Conservation (phyloP, 1,140 invertebrate species). For the Chionoecetes opilio region DNA sequence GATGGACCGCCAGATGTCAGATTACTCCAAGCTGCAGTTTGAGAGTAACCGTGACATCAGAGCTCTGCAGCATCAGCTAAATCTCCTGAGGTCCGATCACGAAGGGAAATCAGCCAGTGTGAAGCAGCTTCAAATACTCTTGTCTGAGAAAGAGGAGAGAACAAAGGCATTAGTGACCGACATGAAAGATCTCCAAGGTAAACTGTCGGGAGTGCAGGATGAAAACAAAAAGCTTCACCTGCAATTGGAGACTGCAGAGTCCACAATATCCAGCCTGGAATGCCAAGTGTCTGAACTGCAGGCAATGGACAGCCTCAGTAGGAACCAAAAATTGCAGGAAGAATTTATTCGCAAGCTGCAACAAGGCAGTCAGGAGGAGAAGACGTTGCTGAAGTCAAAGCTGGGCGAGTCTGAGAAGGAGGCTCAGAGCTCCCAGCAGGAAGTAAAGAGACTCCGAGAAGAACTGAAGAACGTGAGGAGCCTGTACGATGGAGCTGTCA, state of each 20-base stretch:
- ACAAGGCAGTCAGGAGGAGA: conserved; percentile 69
- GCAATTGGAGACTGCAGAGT: conserved; percentile 73
- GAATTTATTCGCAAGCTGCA: conserved; percentile 75
- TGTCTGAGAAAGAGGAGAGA: conserved; percentile 74
- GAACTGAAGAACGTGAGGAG: conserved; percentile 68
- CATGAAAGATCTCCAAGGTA: conserved; percentile 54
- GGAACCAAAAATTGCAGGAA: conserved; percentile 75
- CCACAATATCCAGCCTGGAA: conserved; percentile 75
- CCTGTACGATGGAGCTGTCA: conserved; percentile 63
- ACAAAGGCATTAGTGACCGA: conserved; percentile 64
- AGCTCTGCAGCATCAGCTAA: conserved; percentile 74
- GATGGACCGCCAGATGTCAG: conserved; percentile 69
- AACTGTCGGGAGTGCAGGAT: conserved; percentile 47
- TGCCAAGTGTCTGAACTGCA: conserved; percentile 73
- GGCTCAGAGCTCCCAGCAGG: conserved; percentile 58
- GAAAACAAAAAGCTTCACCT: conserved; percentile 73
- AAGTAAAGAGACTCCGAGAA: conserved; percentile 64
- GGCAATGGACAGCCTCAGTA: conserved; percentile 66
- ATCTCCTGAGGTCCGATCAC: conserved; percentile 72
- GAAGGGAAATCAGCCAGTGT: conserved; percentile 68
- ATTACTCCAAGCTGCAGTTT: conserved; percentile 71
- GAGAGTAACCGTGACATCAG: conserved; percentile 69
- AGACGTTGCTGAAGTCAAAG: conserved; percentile 61
- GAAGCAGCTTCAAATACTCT: conserved; percentile 68
- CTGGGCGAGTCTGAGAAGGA: conserved; percentile 60